Base-by-base conservation (phyloP, 2,113 vertebrate genomes). In the Sterrhoptilus dennistouni region DNA sequence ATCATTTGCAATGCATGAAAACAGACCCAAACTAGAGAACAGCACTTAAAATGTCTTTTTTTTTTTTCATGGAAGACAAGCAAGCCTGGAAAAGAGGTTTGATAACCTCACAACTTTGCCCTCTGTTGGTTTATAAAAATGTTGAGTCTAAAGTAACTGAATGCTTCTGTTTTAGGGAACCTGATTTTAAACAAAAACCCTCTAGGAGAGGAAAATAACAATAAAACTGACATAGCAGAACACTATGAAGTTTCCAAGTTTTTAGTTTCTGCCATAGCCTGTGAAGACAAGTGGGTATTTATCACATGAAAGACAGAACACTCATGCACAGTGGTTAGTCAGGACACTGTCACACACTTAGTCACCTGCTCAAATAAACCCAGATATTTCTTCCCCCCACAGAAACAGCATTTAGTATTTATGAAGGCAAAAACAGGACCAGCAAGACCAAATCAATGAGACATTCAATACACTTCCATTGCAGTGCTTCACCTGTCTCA, bases 261-360 rank as follows among this genome's bases (percentile, higher is more conserved):
- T 92, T 95, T 56, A 68, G 54, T 79, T 93, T 82, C 53, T 91
- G 65, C 57, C 65, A 84, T 6, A 71, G 83, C 72, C 93, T 95
- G 72, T 54, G 50, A 90, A 85, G 70, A 89, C 61, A 91, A 94
- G 42, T 45, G 33, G 59, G 24, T 59, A 94, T 88, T 91, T 75
- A 75, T 66, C 82, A 77, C 63, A 85, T 19, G 11, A 68, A 83
- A 90, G 64, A 66, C 79, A 95, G 75, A 86, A 90, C 76, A 64
- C 42, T 80, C 83, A 66, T 25, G n/a, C 71, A 78, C 71, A 78
- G 10, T 18, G 72, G 76, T 95, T 91, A 90, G 63, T 88, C 93
- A 95, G 88, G 92, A 78, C 63, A 72, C 68, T 52, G 76, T 71
- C 95, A 95, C 71, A 77, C 68, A 81, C 47, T 86, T 38, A 91